A percentile compares a stretch with the other conserved stretches of the same genome.
Conservation (phyloP, 2,113 vertebrate genomes). For the Meriones unguiculatus region DNA sequence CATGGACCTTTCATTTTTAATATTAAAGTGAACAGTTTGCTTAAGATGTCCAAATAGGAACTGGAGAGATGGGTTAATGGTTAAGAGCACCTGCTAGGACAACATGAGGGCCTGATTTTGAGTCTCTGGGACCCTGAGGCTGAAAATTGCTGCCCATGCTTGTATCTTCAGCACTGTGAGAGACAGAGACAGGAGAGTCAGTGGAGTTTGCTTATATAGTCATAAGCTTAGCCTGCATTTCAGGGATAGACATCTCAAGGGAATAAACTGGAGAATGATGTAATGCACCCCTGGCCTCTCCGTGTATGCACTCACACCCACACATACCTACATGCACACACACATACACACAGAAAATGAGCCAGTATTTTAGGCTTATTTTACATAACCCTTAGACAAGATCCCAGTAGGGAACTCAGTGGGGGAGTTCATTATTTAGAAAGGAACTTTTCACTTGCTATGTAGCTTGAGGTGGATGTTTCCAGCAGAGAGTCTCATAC, state of each 20-base stretch:
- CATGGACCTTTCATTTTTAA: background rate
- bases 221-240: background rate
- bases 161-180: background rate
- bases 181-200: background rate
- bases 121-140: background rate
- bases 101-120: background rate
- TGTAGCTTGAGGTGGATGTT: background rate
- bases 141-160: no score
- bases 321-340: background rate
- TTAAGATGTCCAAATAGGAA: slow-evolving; percentile 38
- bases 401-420: slow-evolving; percentile 46
- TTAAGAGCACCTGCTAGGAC: background rate
- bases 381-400: slow-evolving; percentile 44
- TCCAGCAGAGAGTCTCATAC: slow-evolving; percentile 10
- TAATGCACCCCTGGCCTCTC: no score
- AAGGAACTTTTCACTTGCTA: slow-evolving; percentile 53
- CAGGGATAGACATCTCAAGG: background rate
- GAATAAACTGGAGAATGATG: background rate
- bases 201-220: background rate
- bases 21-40: slow-evolving; percentile 23
- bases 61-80: background rate
- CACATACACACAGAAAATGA: background rate
- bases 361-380: slow-evolving; percentile 55
- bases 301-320: background rate
- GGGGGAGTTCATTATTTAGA: slow-evolving; percentile 34